phyloP scores from a whole-genome alignment of 2,113 vertebrate genomes.

The Alethe castanea region DNA sequence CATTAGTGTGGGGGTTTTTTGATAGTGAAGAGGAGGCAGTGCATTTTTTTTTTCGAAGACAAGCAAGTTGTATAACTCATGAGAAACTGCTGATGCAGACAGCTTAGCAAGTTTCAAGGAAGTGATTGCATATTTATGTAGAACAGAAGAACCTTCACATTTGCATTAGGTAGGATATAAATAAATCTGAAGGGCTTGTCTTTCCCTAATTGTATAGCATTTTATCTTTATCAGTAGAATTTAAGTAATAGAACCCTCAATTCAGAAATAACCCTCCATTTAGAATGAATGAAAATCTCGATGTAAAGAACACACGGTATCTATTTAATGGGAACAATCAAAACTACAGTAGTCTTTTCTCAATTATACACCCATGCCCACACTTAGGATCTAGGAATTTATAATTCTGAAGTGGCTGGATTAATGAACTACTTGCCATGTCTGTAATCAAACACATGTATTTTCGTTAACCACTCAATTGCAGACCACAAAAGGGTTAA shows the following conservation, averaged over 20 bases:
- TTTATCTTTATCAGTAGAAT: slow-evolving; percentile 20
- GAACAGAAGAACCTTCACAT: neutral
- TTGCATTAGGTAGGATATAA: slow-evolving; percentile 42
- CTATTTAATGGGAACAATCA: neutral
- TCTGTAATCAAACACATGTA: neutral
- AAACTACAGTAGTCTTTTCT: neutral
- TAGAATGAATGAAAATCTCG: neutral
- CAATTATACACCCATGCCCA: neutral
- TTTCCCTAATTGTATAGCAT: neutral
- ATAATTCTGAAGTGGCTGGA: neutral
- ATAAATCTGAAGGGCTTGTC: slow-evolving; percentile 17
- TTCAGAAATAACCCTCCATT: neutral
- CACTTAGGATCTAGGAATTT: neutral
- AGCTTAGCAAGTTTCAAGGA: slow-evolving; percentile 11
- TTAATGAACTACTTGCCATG: neutral
- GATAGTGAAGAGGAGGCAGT: neutral
- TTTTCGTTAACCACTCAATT: neutral
- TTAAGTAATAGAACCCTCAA: neutral
- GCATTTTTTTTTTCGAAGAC: neutral
- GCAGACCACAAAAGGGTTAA: neutral
- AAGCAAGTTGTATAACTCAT: neutral
- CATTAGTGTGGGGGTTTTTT: neutral
- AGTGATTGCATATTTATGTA: slow-evolving; percentile 44
- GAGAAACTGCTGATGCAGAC: slow-evolving; percentile 49
- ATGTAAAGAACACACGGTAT: neutral